phyloP scores from a whole-genome alignment of 2,797 vertebrate species.

The Merluccius polli region DNA sequence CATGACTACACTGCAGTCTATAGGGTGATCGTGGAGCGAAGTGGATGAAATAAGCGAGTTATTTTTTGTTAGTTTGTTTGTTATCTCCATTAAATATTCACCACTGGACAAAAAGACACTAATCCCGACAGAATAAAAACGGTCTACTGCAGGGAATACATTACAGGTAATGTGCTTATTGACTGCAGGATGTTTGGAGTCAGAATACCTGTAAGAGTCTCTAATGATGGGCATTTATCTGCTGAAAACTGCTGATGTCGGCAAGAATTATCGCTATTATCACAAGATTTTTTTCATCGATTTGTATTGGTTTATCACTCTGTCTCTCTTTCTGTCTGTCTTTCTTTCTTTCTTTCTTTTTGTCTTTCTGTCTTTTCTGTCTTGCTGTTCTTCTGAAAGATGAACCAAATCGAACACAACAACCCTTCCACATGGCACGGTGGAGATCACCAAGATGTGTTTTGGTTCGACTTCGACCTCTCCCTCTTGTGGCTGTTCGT shows the following conservation, averaged over 20 bases:
- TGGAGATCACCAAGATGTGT: neutral
- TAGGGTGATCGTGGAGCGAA: neutral
- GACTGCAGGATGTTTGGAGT: conserved; percentile 46
- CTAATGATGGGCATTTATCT: conserved; percentile 59
- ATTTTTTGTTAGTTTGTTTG: neutral
- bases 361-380: too few relatives aligned
- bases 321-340: neutral
- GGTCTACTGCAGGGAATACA: conserved; percentile 33
- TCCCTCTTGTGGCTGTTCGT: neutral
- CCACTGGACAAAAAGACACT: conserved; percentile 19
- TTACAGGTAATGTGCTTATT: conserved; percentile 58
- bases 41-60: neutral
- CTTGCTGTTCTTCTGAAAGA: neutral
- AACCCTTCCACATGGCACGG: neutral
- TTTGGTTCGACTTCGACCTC: neutral
- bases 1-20: conserved; percentile 16
- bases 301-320: conserved; percentile 16
- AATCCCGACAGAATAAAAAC: conserved; percentile 31
- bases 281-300: conserved; percentile 45
- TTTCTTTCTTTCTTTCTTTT: too few relatives aligned
- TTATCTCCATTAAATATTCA: conserved; percentile 28
- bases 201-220: conserved; percentile 51
- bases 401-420: neutral
- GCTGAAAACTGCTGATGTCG: conserved; percentile 54
- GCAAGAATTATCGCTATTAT: conserved; percentile 20